Base-by-base conservation (phyloP, 2,888 invertebrate genomes). In the Apantesis nais region DNA sequence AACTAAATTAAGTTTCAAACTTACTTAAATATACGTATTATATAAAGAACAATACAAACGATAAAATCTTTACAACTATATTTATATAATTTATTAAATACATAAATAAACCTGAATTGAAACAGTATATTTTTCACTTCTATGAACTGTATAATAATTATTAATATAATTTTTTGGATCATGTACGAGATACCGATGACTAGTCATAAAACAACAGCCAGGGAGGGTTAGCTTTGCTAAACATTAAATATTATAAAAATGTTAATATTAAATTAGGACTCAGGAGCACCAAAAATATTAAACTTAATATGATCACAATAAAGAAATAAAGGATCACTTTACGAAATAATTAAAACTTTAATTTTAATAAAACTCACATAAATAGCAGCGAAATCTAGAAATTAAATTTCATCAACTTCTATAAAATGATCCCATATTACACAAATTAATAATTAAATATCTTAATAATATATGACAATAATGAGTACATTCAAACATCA, bases 211-310 rank as follows among this genome's bases (percentile, higher is more conserved):
- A 66, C 58, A 73, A 70, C 67, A 70, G 67, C 70, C 67, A 39
- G 34, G 19, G 29, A 44, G 34, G 19, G 52, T 11, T 58, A 39
- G 44, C 66, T 60, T 63, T 60, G 37, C 31, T 70, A 61, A 39
- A 63, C 66, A 64, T 61, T 75, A 63, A 34, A 34, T 34, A 31
- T 66, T n/a, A 22, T 37, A 25, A 16, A 31, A 34, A 71, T 58
- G 25, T 72, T 77, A 62, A 78, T 69, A 70, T 37, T 70, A 78
- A 73, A 74, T 71, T 79, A 79, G 81, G 82, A 81, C n/a, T 79
- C 78, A 74, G 66, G 81, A 82, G 82, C 80, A 81, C 81, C 81
- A 67, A 71, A 66, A 67, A 74, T 31, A 66, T 41, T 61, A 77
- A 70, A 78, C 73, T 69, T 64, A 39, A 65, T 62, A 62, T 66